Base-by-base conservation (phyloP, 2,113 vertebrate species). In the Herpailurus yagouaroundi region DNA sequence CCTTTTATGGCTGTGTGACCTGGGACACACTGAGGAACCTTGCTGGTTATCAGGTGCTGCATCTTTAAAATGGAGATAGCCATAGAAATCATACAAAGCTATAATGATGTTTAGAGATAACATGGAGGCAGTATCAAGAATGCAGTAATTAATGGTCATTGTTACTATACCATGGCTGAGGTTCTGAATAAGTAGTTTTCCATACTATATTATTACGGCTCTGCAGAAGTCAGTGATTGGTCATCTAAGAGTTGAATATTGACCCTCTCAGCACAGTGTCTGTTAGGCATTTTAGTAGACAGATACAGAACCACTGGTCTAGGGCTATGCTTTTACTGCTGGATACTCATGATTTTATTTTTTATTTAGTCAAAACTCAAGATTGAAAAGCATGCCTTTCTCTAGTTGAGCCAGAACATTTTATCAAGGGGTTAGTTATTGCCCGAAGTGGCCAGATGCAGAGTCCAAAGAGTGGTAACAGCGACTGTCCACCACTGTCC, bases 291-390 rank as follows among this genome's bases (percentile, higher is more conserved):
- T 68, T 74, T 64, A 74, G 23, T 8, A 82, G 66, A 74, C 41
- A 80, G n/a, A 81, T 81, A 64, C 29, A 33, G 64, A 82, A 52
- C 36, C 45, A 92, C 36, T 66, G 48, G 27, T 12, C 69, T 48
- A 89, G 4, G 69, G n/a, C 25, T 77, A 69, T 27, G 27, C 31
- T 93, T 88, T 93, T 63, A 71, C 23, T 55, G 16, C 66, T 66
- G 13, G 50, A 33, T 86, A 66, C 74, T 81, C 41, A 57, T 12
- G 57, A 74, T 36, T 91, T 86, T 80, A 73, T 25, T 74, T 91
- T 91, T 91, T 57, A 91, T 66, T 74, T 45, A 91, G 64, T 87
- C 29, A 96, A 66, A 81, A 86, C 23, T 81, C 66, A 86, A 94
- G 60, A 71, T 29, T 11, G 52, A 69, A 12, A 90, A 33, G 16